Evolutionary conservation across 2,888 invertebrate genomes (phyloP), one percentile per base, ranked within the genome.

Genomic region (Hydrotaea diabolus): DNA sequence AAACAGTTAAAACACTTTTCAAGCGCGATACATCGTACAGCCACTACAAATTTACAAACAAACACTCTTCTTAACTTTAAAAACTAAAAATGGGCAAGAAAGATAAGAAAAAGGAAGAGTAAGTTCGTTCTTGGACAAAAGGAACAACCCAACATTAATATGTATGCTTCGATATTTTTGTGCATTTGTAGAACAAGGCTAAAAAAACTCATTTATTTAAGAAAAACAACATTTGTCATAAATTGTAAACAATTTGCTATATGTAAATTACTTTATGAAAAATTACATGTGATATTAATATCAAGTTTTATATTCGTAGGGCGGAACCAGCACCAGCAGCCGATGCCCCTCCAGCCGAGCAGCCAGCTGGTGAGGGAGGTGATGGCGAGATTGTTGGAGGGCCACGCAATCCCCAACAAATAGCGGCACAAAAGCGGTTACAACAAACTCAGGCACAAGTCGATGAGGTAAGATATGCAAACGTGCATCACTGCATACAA

Each of bases 391-490:
- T 96, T 92, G 96, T 97, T 91, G 97, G 97, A 87, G 97, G 97
- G 81, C 97, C 97, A 86, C 87, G 96, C 92, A 96, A 96, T 87
- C 96, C 96, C 82, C 96, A 96, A 92, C 96, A 97, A 93, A 95
- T 96, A 88, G 96, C 96, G 77, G 96, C 96, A 87, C 96, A 96
- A 92, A 96, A 96, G 88, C 94, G 96, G 89, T 93, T 96, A 91
- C 96, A 96, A 90, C 96, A 96, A 92, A 96, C 96, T 87, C 96
- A 96, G 93, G 96, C 96, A 86, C 96, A 96, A 93, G 96, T 96
- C 85, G 96, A 96, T 92, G 96, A 96, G 94, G 95, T 94, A 88
- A 87, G 86, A 77, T 26, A 46, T 31, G 78, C 31, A 31, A 2
- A 31, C 3, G 31, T 31, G 31, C 31, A n/a, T n/a, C n/a, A n/a